Evolutionary conservation across 2,113 vertebrate genomes (phyloP).

Genomic region (Aspidoscelis tigris): DNA sequence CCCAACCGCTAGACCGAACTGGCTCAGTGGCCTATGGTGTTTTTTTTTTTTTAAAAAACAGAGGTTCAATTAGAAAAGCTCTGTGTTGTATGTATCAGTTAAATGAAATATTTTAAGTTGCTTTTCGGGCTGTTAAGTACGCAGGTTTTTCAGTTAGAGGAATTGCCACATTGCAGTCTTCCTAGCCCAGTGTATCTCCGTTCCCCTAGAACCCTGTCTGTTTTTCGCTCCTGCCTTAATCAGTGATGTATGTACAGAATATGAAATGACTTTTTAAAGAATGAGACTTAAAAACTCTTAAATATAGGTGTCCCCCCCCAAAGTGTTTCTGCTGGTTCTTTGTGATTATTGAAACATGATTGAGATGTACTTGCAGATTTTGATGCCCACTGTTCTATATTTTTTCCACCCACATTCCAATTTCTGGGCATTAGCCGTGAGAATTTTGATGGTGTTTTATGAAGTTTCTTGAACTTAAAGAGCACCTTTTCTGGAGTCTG

Average conservation of each 20-base stretch:
- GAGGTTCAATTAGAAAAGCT: too few species aligned
- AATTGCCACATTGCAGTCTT: too few species aligned
- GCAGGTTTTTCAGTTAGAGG: too few species aligned
- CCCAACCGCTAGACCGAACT: too few species aligned
- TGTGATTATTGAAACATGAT: neutral
- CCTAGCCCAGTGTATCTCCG: too few species aligned
- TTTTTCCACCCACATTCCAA: neutral
- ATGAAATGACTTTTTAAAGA: neutral
- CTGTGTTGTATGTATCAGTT: too few species aligned
- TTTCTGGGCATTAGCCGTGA: neutral
- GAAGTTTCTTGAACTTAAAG: neutral
- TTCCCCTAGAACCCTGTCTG: too few species aligned
- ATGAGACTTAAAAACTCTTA: neutral
- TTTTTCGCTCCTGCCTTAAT: neutral
- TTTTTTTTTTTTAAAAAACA: too few species aligned
- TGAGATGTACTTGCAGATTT: neutral
- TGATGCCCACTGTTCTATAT: neutral
- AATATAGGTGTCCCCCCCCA: neutral
- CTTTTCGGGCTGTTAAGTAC: too few species aligned
- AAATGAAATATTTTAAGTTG: too few species aligned
- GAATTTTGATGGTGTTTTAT: neutral
- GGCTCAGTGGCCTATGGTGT: too few species aligned
- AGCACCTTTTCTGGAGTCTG: neutral
- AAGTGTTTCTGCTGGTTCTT: neutral
- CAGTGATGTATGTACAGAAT: neutral